Conservation (phyloP, 1,140 invertebrate species). For the Rhynchophorus ferrugineus region DNA sequence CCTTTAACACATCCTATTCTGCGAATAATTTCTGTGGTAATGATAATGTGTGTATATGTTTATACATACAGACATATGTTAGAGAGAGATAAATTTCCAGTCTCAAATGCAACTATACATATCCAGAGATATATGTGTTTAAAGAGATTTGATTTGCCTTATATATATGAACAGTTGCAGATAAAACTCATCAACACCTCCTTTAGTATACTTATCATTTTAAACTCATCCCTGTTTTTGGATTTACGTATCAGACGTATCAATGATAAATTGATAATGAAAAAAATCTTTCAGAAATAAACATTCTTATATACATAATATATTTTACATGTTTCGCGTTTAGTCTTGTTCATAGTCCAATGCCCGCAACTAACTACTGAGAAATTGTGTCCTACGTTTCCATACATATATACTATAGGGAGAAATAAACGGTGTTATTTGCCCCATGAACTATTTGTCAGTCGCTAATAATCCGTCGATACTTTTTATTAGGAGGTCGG, state of each 20-base stretch:
- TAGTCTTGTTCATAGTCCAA: background rate
- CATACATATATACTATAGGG: constrained; percentile 21
- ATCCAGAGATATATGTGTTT: background rate
- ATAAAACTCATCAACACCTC: no score
- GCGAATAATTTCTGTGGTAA: no score
- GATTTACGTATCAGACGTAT: background rate
- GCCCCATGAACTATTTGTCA: constrained; percentile 39
- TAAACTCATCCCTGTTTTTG: background rate
- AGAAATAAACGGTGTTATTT: constrained; percentile 35
- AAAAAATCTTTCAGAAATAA: no score
- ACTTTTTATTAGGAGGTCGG: constrained; percentile 50
- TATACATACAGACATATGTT: background rate
- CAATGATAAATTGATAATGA: background rate
- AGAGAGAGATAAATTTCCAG: background rate
- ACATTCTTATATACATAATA: no score
- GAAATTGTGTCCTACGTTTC: background rate
- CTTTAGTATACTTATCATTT: no score
- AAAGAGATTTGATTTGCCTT: no score
- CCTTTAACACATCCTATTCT: background rate
- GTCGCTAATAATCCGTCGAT: constrained; percentile 48
- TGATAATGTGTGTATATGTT: background rate
- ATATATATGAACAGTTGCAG: no score
- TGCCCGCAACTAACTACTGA: background rate
- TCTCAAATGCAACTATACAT: background rate
- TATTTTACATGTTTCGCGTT: no score